Conservation (phyloP, 2,113 vertebrate species). For the Oreotrochilus melanogaster region DNA sequence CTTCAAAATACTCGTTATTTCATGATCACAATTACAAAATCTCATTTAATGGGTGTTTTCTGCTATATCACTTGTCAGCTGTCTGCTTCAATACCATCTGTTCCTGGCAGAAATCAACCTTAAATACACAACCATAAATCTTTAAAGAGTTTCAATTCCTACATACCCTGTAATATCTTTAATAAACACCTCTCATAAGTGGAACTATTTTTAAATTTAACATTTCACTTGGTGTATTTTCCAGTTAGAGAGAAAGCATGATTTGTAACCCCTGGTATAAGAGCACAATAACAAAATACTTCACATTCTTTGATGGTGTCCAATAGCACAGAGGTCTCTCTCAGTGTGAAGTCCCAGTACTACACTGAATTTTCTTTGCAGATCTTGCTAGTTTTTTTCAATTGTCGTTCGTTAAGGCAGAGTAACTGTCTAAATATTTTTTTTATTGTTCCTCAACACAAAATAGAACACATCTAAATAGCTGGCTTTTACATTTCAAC, state of each 20-base stretch:
- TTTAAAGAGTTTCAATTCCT: not conserved
- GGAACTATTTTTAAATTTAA: not conserved
- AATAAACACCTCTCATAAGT: not conserved
- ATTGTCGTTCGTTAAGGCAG: not conserved
- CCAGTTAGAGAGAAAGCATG: not conserved
- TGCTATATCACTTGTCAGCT: conserved; percentile 20
- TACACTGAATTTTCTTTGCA: not conserved
- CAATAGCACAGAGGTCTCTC: not conserved
- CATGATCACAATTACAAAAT: not conserved
- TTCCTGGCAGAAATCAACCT: not conserved
- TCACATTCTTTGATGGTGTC: not conserved
- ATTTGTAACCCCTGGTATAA: not conserved
- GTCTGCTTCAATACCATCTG: conserved; percentile 25
- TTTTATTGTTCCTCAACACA: not conserved
- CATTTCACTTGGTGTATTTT: not conserved
- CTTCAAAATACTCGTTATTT: not conserved
- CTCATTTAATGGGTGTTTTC: not conserved
- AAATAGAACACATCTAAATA: not conserved
- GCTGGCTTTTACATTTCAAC: not conserved
- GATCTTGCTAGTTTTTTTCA: not conserved
- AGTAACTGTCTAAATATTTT: not conserved
- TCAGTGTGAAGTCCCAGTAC: not conserved
- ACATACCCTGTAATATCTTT: not conserved
- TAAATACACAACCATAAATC: not conserved
- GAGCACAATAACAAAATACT: not conserved